Evolutionary conservation across 53 echinoderm and acorn worm genomes (phyloP).

Genomic region (Mesocentrotus franciscanus): DNA sequence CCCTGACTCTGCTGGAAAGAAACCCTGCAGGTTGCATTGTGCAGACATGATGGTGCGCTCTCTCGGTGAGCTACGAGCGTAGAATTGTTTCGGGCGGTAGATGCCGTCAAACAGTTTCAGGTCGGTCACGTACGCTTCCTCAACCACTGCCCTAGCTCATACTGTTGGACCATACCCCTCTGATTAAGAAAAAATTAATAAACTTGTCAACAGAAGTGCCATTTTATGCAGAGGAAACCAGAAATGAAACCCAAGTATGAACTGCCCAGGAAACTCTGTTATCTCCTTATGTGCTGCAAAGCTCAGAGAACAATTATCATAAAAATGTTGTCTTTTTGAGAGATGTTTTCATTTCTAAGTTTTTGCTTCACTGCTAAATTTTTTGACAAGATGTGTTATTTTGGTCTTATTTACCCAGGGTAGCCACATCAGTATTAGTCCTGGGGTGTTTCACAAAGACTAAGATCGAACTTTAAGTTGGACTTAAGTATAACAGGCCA

Average conservation of each 20-base stretch:
- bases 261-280: not conserved
- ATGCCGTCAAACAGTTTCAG: conserved; percentile 69
- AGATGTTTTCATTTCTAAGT: too few relatives aligned
- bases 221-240: not conserved
- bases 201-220: not conserved
- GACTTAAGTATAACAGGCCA: too few relatives aligned
- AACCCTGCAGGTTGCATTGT: conserved; percentile 75
- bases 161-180: conserved; percentile 86
- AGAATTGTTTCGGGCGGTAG: conserved; percentile 73
- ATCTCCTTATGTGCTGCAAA: too few relatives aligned
- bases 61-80: conserved; percentile 78
- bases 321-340: too few relatives aligned
- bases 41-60: conserved; percentile 97
- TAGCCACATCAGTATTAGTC: too few relatives aligned
- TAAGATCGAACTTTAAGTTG: too few relatives aligned
- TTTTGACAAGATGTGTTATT: too few relatives aligned
- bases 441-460: too few relatives aligned
- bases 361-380: too few relatives aligned
- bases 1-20: conserved; percentile 71
- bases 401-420: too few relatives aligned
- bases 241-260: not conserved
- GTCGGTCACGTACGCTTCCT: conserved; percentile 65
- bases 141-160: conserved; percentile 83
- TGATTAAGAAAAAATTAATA: conserved; percentile 3
- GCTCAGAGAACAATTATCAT: too few relatives aligned